These are phyloP conservation scores for Sussaba pulchella DNA, from an alignment of 2,888 invertebrate species.

Conservation along the genomic window DNA sequence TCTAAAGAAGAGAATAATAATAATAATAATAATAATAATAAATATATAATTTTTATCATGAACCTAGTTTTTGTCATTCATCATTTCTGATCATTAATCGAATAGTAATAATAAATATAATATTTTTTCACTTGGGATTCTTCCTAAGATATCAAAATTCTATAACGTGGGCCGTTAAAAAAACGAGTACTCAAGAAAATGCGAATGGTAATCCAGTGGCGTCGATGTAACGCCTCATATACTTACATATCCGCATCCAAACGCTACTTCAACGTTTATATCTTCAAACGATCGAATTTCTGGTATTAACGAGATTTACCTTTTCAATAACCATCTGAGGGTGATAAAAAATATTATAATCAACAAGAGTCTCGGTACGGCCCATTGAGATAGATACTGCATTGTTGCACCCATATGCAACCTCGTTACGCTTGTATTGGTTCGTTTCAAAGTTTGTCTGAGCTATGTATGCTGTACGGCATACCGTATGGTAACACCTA, in stretches of 20 bases:
- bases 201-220: background rate
- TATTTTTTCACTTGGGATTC: too few relatives aligned
- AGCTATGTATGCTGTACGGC: constrained; percentile 10
- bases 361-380: constrained; percentile 20
- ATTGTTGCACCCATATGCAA: constrained; percentile 18
- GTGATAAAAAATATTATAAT: constrained; percentile 26
- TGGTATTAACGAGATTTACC: constrained; percentile 10
- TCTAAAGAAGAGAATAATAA: too few relatives aligned
- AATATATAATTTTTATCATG: too few relatives aligned
- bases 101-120: too few relatives aligned
- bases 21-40: too few relatives aligned
- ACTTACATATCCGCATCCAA: too few relatives aligned
- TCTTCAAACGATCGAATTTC: background rate
- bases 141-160: too few relatives aligned
- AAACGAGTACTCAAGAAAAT: background rate
- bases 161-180: background rate
- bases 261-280: background rate
- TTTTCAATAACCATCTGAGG: background rate
- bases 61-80: too few relatives aligned
- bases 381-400: constrained; percentile 37
- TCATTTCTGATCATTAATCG: too few relatives aligned
- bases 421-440: too few relatives aligned
- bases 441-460: background rate
- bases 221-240: too few relatives aligned
- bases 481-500: constrained; percentile 45